Evolutionary conservation across 2,888 invertebrate genomes (phyloP).

Genomic region (Microctonus aethiopoides): DNA sequence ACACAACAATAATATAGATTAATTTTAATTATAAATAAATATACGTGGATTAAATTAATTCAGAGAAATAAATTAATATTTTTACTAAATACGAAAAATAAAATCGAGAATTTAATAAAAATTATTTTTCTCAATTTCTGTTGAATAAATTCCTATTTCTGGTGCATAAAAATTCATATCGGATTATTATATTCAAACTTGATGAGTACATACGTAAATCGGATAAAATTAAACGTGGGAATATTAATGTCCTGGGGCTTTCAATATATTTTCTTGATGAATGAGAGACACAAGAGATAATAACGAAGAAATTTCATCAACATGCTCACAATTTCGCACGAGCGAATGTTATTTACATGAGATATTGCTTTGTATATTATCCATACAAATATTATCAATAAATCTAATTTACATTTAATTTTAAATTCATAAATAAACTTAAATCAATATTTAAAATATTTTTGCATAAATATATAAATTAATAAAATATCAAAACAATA

Average conservation of each 20-base stretch:
- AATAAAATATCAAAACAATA: too few relatives aligned
- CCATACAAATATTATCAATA: not conserved
- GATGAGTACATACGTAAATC: too few relatives aligned
- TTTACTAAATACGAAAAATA: too few relatives aligned
- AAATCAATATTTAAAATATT: not conserved
- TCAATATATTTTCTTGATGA: not conserved
- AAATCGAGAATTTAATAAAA: too few relatives aligned
- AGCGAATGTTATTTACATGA: not conserved
- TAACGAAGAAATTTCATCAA: not conserved
- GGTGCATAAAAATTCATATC: not conserved
- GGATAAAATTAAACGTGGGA: too few relatives aligned
- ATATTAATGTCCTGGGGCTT: not conserved
- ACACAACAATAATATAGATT: too few relatives aligned
- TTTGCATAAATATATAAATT: too few relatives aligned
- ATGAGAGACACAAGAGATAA: not conserved
- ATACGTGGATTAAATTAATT: too few relatives aligned
- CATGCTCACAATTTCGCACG: not conserved
- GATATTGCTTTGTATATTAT: not conserved
- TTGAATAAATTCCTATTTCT: not conserved
- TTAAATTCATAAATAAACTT: not conserved
- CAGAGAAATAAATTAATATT: too few relatives aligned
- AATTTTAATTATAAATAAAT: too few relatives aligned
- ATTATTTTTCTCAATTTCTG: too few relatives aligned
- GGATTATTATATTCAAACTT: too few relatives aligned
- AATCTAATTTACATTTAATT: not conserved